These are phyloP conservation scores for Podarcis siculus DNA, from an alignment of 2,797 vertebrate species.

Conservation along the genomic window DNA sequence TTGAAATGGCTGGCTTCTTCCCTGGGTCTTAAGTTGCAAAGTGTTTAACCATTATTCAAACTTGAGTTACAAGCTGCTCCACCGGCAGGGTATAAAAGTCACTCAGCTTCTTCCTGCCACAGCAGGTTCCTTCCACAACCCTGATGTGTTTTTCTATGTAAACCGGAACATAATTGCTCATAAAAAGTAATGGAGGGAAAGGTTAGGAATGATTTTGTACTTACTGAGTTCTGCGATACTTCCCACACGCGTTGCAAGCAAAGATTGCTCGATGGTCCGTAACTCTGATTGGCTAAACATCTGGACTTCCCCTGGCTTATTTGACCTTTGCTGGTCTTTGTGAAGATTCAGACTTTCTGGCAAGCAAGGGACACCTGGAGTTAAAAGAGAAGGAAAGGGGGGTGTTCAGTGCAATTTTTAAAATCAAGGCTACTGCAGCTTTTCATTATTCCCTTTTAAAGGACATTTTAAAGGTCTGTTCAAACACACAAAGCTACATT, in stretches of 20 bases:
- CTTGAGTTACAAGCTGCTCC: conserved; percentile 1
- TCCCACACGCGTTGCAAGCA: conserved; percentile 93
- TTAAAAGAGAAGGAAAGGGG: conserved; percentile 37
- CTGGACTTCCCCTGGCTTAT: conserved; percentile 87
- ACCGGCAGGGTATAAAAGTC: not conserved
- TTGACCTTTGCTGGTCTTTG: conserved; percentile 89
- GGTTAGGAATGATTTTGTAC: conserved; percentile 61
- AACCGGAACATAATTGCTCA: not conserved
- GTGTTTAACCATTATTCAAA: conserved; percentile 1
- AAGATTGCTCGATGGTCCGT: conserved; percentile 92
- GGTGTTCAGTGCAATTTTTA: conserved; percentile 33
- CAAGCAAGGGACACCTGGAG: conserved; percentile 91
- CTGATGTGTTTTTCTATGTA: not conserved
- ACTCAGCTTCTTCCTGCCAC: not conserved
- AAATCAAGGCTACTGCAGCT: not conserved
- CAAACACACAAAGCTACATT: not conserved
- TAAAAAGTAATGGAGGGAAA: not conserved
- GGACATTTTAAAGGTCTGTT: not conserved
- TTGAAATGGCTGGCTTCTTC: not conserved
- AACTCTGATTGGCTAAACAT: conserved; percentile 93
- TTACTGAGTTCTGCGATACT: conserved; percentile 98
- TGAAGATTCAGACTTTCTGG: conserved; percentile 92
- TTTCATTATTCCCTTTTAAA: not conserved
- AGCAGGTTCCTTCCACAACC: not conserved
- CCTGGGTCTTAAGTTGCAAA: not conserved